phyloP scores from a whole-genome alignment of 2,888 invertebrate genomes.

The Graphium colonna region DNA sequence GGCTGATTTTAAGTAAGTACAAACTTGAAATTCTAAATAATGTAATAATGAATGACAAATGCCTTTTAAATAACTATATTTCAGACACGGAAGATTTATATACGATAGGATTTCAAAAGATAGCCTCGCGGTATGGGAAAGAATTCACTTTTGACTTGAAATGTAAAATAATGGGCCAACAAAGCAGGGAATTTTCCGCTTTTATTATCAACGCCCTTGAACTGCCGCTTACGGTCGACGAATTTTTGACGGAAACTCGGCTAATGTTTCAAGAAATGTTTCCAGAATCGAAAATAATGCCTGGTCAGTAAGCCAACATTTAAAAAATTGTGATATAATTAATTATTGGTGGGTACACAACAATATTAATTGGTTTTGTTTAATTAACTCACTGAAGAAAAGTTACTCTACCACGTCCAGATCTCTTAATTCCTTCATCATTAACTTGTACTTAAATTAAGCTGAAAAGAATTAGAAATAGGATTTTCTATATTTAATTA shows the following conservation, averaged over 20 bases:
- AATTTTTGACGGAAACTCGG: conserved; percentile 81
- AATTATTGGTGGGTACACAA: too few species aligned
- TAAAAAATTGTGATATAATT: too few species aligned
- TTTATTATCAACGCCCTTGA: conserved; percentile 80
- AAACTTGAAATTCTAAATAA: too few species aligned
- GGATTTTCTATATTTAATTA: too few species aligned
- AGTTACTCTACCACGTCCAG: too few species aligned
- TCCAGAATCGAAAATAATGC: conserved; percentile 82
- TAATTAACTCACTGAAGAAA: too few species aligned
- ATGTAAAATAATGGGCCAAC: conserved; percentile 85
- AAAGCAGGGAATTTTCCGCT: conserved; percentile 81
- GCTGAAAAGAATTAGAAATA: too few species aligned
- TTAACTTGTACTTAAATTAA: too few species aligned
- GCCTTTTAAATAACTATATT: conserved; percentile 38
- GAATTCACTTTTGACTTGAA: conserved; percentile 90
- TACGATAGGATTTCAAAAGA: conserved; percentile 84
- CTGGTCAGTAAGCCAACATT: conserved; percentile 84
- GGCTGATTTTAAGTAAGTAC: conserved; percentile 63
- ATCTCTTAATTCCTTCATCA: too few species aligned
- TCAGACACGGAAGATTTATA: conserved; percentile 91
- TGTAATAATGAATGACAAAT: conserved; percentile 3
- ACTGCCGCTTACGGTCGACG: conserved; percentile 83
- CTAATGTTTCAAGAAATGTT: conserved; percentile 80
- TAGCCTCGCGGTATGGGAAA: conserved; percentile 85
- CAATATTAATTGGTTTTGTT: too few species aligned